A percentile compares a stretch with the other conserved stretches of the same genome.
These are phyloP conservation scores for Scaptomyza tumidula DNA, from an alignment of 2,888 invertebrate species.

Conservation along the genomic window DNA sequence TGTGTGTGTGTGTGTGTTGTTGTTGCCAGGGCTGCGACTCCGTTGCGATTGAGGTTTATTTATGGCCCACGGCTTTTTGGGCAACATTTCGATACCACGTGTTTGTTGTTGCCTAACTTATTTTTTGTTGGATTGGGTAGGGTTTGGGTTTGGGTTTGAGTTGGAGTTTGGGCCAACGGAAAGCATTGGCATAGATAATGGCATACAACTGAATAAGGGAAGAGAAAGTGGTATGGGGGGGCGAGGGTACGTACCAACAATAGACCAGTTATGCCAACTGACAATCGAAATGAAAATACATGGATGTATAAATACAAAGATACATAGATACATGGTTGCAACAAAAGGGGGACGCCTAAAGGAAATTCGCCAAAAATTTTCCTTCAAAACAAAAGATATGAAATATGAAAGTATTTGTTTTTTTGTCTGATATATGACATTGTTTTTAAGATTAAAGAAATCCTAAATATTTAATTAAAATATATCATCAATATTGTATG, in stretches of 20 bases:
- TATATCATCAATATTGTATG: not conserved
- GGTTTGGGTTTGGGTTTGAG: not conserved
- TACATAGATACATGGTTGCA: not conserved
- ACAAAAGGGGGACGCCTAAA: not conserved
- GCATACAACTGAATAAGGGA: slow-evolving; percentile 9
- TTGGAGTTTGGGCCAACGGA: slow-evolving; percentile 54
- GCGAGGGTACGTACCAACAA: slow-evolving; percentile 8
- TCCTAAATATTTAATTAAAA: too few relatives aligned
- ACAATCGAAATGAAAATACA: slow-evolving; percentile 6
- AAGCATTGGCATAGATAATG: slow-evolving; percentile 73
- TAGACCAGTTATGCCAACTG: slow-evolving; percentile 11
- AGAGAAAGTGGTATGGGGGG: not conserved
- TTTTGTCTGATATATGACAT: not conserved
- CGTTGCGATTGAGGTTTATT: slow-evolving; percentile 74
- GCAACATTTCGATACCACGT: slow-evolving; percentile 71
- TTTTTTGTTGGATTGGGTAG: not conserved
- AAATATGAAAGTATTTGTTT: not conserved
- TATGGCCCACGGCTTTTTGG: slow-evolving; percentile 77
- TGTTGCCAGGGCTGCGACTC: slow-evolving; percentile 49
- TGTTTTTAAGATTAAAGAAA: not conserved
- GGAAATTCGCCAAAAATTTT: not conserved
- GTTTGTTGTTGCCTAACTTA: slow-evolving; percentile 47
- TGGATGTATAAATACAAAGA: not conserved
- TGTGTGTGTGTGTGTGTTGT: slow-evolving; percentile 10
- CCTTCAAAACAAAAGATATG: not conserved